Evolutionary conservation across 2,113 vertebrate genomes (phyloP).

Genomic region (Pyxicephalus adspersus): DNA sequence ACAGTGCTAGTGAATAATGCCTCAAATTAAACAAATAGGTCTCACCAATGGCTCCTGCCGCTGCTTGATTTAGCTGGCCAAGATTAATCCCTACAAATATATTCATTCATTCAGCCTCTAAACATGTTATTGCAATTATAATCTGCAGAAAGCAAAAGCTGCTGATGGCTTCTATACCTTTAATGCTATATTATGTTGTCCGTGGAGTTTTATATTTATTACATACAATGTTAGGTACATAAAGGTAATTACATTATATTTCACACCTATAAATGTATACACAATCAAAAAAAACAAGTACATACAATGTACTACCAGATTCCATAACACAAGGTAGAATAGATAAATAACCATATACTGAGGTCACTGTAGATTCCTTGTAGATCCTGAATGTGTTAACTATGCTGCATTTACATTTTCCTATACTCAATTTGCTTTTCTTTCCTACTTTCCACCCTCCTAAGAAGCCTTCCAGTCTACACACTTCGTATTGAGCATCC

Average conservation of each 20-base stretch:
- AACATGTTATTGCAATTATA: slow-evolving; percentile 46
- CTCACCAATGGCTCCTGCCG: slow-evolving; percentile 18
- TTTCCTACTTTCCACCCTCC: neutral
- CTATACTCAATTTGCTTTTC: neutral
- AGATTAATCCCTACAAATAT: slow-evolving; percentile 58
- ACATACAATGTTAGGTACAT: neutral
- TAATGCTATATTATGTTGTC: neutral
- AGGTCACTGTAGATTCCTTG: neutral
- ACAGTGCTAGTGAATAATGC: slow-evolving; percentile 35
- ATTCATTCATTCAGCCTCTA: slow-evolving; percentile 52
- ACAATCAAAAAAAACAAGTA: too few species aligned
- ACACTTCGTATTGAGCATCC: neutral
- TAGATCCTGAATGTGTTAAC: neutral
- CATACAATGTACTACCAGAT: too few species aligned
- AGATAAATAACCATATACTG: neutral
- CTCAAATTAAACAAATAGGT: slow-evolving; percentile 38
- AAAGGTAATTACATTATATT: neutral
- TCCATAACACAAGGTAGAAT: too few species aligned
- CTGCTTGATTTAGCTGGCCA: slow-evolving; percentile 45
- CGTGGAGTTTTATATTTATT: neutral
- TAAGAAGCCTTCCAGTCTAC: neutral
- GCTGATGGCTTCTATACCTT: neutral
- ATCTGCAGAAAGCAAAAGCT: slow-evolving; percentile 11
- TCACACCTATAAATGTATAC: too few species aligned
- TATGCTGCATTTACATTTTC: neutral